These are phyloP conservation scores for Trichomalopsis sarcophagae DNA, from an alignment of 1,140 invertebrate species.

Conservation along the genomic window DNA sequence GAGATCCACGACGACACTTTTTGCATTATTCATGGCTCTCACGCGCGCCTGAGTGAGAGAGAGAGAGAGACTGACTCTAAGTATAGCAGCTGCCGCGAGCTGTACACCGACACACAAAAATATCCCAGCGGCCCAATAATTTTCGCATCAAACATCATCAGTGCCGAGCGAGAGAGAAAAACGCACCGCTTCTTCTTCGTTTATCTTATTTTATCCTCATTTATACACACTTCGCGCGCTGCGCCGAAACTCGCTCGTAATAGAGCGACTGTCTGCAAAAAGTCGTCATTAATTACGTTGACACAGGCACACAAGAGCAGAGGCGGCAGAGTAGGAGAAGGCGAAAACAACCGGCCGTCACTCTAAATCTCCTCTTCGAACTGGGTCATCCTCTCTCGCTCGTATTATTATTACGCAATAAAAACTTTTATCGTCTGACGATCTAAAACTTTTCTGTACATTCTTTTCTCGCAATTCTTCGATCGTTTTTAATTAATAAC, in stretches of 20 bases:
- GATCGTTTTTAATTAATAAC: too few species aligned
- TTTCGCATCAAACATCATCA: constrained; percentile 39
- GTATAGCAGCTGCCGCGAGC: constrained; percentile 14
- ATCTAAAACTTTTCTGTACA: too few species aligned
- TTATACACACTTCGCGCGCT: not conserved
- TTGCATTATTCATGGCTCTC: constrained; percentile 41
- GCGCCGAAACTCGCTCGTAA: not conserved
- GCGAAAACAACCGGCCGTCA: not conserved
- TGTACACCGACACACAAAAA: not conserved
- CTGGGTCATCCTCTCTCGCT: not conserved
- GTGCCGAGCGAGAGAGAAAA: not conserved
- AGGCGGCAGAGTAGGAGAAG: too few species aligned
- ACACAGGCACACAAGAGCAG: not conserved
- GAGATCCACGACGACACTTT: constrained; percentile 9
- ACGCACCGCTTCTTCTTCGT: not conserved
- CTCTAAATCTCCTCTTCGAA: not conserved
- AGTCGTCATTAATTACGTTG: not conserved
- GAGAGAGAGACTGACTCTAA: not conserved
- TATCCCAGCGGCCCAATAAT: constrained; percentile 25
- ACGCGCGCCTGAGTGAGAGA: not conserved
- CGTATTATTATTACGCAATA: too few species aligned
- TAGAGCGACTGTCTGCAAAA: not conserved
- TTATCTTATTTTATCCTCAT: not conserved
- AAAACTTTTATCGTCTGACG: too few species aligned
- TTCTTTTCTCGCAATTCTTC: too few species aligned